These are phyloP conservation scores for Scrobipalpa costella DNA, from an alignment of 2,888 invertebrate species.

Conservation along the genomic window DNA sequence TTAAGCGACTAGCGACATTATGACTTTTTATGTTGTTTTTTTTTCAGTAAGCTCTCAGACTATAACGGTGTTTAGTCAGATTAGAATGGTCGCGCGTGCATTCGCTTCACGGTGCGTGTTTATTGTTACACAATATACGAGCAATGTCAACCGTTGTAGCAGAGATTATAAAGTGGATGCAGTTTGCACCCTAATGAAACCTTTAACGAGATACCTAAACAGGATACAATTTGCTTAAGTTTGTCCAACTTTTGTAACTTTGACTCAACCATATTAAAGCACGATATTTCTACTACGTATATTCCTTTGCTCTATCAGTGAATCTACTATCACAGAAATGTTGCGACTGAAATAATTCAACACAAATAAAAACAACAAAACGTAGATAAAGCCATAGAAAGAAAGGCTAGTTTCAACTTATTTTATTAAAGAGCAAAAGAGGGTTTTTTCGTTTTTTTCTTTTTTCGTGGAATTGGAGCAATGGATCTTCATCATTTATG, in stretches of 20 bases:
- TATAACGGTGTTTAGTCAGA: conserved; percentile 4
- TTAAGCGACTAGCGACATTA: too few species aligned
- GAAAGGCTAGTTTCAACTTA: too few species aligned
- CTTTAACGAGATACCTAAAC: background rate
- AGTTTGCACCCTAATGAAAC: background rate
- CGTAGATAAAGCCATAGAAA: too few species aligned
- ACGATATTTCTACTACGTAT: too few species aligned
- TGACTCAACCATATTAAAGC: background rate
- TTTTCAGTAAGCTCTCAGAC: conserved; percentile 12
- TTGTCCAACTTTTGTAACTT: background rate
- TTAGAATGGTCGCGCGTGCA: conserved; percentile 27
- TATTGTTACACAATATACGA: conserved; percentile 24
- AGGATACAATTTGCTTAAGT: conserved; percentile 4
- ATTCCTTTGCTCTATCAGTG: too few species aligned
- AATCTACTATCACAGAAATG: too few species aligned
- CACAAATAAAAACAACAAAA: too few species aligned
- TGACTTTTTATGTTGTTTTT: background rate
- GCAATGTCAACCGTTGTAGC: conserved; percentile 27
- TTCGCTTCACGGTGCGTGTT: conserved; percentile 21
- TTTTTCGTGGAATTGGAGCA: too few species aligned
- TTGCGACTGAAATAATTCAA: too few species aligned
- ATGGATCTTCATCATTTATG: too few species aligned
- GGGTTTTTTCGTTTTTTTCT: too few species aligned
- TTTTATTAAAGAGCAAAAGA: too few species aligned
- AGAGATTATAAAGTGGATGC: conserved; percentile 5